Percentiles rank a stretch among this genome's conserved stretches.
These are phyloP conservation scores for Eulemur rubriventer DNA, from an alignment of 2,797 vertebrate species.

Conservation along the genomic window DNA sequence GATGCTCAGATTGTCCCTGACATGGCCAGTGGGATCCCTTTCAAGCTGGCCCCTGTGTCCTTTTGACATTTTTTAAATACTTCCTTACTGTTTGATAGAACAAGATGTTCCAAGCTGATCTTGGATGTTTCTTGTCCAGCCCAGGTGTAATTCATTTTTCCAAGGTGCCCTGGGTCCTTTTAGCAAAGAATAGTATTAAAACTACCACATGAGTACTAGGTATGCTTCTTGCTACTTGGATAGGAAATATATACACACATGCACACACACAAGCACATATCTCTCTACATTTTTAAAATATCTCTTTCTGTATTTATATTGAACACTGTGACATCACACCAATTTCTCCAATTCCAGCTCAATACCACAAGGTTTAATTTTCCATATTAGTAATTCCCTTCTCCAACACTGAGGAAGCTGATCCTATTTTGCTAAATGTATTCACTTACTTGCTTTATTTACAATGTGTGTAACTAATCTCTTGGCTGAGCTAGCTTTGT, in stretches of 20 bases:
- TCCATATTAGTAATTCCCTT: not conserved
- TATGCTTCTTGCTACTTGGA: not conserved
- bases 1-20: not conserved
- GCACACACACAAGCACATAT: not conserved
- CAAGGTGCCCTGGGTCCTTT: not conserved
- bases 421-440: not conserved
- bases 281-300: not conserved
- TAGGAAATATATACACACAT: not conserved
- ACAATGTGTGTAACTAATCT: not conserved
- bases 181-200: not conserved
- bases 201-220: not conserved
- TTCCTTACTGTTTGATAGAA: not conserved
- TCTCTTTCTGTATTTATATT: not conserved
- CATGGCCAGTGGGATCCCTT: not conserved
- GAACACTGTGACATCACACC: not conserved
- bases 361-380: not conserved
- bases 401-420: not conserved
- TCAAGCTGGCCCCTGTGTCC: not conserved
- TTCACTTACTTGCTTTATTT: not conserved
- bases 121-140: not conserved
- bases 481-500: not conserved
- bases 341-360: not conserved
- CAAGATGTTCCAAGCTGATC: not conserved
- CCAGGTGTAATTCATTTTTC: not conserved
- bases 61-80: not conserved